Base-by-base conservation (phyloP, 2,888 invertebrate genomes). In the Drosophila greeni region DNA sequence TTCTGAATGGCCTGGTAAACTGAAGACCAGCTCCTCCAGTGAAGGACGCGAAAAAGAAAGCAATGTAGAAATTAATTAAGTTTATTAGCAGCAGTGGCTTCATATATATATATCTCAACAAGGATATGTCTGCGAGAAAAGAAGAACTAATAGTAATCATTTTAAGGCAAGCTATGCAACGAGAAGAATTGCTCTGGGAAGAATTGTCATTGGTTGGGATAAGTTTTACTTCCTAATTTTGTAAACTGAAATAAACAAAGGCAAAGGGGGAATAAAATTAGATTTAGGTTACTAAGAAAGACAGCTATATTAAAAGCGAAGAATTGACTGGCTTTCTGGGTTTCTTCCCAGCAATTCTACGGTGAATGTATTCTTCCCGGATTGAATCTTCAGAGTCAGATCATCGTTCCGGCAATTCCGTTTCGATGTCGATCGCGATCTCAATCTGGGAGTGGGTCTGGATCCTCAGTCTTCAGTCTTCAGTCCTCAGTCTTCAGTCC, bases 11-110 rank as follows among this genome's bases (percentile, higher is more conserved):
- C 52, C 52, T 5, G 26, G 55, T 12, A n/a, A 54, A 47, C 2
- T 20, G 33, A 8, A 34, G 54, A 55, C 26, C 49, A 47, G 48
- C 20, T 49, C 55, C 23, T n/a, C n/a, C 2, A 52, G 20, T 37
- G 55, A 56, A 56, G 55, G 55, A 56, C 55, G 55, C 37, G 31
- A 37, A 56, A 56, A 52, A 56, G 55, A 56, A 56, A 56, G 55
- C 52, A 56, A 56, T 56, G 55, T 16, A 14, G 20, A 56, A 56
- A 56, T 52, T 56, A 56, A 56, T 56, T 56, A 56, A 29, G 36
- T 56, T 56, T 56, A 56, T 56, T 52, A 56, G 49, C 48, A 6
- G 55, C 18, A 26, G 47, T 26, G 33, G 24, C 24, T 8, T 14
- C n/a, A 23, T n/a, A 14, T 7, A 20, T 20, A 20, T 37, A n/a